Base-by-base conservation (phyloP, 2,797 vertebrate genomes). In the Fistularia commersonii region DNA sequence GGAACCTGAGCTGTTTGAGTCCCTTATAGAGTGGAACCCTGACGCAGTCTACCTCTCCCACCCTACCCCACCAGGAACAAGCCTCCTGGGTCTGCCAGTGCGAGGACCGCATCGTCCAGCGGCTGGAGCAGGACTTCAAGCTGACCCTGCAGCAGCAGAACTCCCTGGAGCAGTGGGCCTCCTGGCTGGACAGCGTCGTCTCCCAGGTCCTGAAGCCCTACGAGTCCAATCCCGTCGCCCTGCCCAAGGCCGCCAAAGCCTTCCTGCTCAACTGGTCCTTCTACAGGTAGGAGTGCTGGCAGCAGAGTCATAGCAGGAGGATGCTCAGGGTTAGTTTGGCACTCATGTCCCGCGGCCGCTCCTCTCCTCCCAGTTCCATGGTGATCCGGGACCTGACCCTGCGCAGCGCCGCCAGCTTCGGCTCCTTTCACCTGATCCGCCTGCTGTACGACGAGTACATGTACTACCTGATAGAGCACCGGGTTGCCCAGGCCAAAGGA, bases 1-100 rank as follows among this genome's bases (percentile, higher is more conserved):
- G n/a, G n/a, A n/a, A n/a, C n/a, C n/a, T n/a, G n/a, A n/a, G n/a
- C n/a, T n/a, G n/a, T n/a, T n/a, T n/a, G n/a, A n/a, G n/a, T n/a
- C n/a, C n/a, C n/a, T n/a, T n/a, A n/a, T n/a, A n/a, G n/a, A n/a
- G n/a, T n/a, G n/a, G n/a, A n/a, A n/a, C n/a, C n/a, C n/a, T n/a
- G n/a, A n/a, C n/a, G n/a, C n/a, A n/a, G n/a, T n/a, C n/a, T n/a
- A n/a, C n/a, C n/a, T n/a, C n/a, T n/a, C n/a, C n/a, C n/a, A n/a
- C n/a, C n/a, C n/a, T n/a, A n/a, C n/a, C n/a, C n/a, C n/a, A n/a
- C n/a, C 90, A 98, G 97, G 97, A 99, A 68, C 97, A 99, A 84
- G 97, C 97, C 8, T 98, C 96, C 0, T 99, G 97, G 97, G 97
- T 99, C 64, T 99, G 97, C 82, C 97, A 99, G 89, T 99, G 97